Evolutionary conservation across 1,140 invertebrate species (phyloP).

Genomic region (Caenorhabditis inopinata): DNA sequence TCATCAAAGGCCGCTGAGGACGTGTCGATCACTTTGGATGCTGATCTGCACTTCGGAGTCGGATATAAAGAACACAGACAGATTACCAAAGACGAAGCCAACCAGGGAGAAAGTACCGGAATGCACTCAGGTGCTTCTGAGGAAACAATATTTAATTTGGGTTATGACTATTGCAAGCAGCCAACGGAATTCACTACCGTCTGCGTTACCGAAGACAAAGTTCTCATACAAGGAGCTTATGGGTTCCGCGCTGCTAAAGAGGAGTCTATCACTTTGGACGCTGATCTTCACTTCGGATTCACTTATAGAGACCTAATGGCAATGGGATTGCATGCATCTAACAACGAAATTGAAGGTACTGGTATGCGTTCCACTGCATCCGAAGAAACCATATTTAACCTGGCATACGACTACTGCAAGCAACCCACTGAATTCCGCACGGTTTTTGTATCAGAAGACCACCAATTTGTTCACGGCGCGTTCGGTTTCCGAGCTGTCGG

Average conservation of each 20-base stretch:
- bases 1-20: conserved; percentile 25
- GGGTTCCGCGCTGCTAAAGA: conserved; percentile 27
- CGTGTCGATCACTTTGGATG: conserved; percentile 22
- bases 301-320: neutral
- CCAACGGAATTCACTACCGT: conserved; percentile 30
- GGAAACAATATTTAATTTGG: conserved; percentile 37
- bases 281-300: conserved; percentile 40
- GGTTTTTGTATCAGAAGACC: neutral
- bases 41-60: conserved; percentile 36
- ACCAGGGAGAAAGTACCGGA: conserved; percentile 41
- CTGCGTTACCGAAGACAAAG: conserved; percentile 15
- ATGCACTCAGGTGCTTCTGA: conserved; percentile 44
- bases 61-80: conserved; percentile 42
- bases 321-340: conserved; percentile 29
- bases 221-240: conserved; percentile 30
- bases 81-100: conserved; percentile 41
- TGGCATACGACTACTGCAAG: conserved; percentile 38
- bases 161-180: conserved; percentile 24
- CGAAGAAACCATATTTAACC: conserved; percentile 43
- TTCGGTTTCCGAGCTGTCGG: conserved; percentile 36
- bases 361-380: conserved; percentile 27
- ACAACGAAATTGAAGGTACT: conserved; percentile 36
- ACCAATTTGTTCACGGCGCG: conserved; percentile 27
- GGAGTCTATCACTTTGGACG: conserved; percentile 28
- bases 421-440: conserved; percentile 35